Base-by-base conservation (phyloP, 2,888 invertebrate species). In the Pediacus dermestoides region DNA sequence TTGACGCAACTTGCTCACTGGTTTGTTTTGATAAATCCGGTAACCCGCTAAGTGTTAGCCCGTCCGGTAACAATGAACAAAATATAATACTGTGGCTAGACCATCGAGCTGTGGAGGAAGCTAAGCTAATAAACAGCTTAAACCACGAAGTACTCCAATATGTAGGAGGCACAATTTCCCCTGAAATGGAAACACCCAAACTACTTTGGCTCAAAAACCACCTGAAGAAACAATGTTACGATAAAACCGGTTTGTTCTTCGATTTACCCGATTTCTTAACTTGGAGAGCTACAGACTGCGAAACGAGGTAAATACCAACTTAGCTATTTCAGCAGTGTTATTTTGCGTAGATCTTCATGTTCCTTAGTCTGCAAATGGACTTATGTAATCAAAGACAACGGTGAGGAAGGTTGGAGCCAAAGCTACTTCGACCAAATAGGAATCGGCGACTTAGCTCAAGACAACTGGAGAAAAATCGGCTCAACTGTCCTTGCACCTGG, bases 101-200 rank as follows among this genome's bases (percentile, higher is more conserved):
- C 63, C 93, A 94, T 63, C 73, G 93, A 58, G 93, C 93, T 0
- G 74, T 77, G 14, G 71, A 74, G 26, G 88, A 96, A 73, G 86
- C 94, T 0, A 76, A 81, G 30, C 69, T 74, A 16, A 94, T 96
- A 23, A 95, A 94, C 63, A 70, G 73, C 30, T 78, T 80, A 1
- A 72, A 79, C 4, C 88, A 93, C 70, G 71, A 79, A 2, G 78
- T 91, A 10, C 74, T 96, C 1, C 78, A 84, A 55, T 89, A 84
- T 70, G 89, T 92, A 2, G 96, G 96, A 1, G 93, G 93, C 0
- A 85, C 82, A 70, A 85, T 96, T 3, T 95, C 94, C 1, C 73
- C 91, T n/a, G 96, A 96, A 76, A 96, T 96, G 94, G 82, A 96
- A 75, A 84, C 88, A 40, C 94, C 96, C 0, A 97, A 96, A 72